Conservation (phyloP, 2,113 vertebrate genomes). For the Neogale vison region DNA sequence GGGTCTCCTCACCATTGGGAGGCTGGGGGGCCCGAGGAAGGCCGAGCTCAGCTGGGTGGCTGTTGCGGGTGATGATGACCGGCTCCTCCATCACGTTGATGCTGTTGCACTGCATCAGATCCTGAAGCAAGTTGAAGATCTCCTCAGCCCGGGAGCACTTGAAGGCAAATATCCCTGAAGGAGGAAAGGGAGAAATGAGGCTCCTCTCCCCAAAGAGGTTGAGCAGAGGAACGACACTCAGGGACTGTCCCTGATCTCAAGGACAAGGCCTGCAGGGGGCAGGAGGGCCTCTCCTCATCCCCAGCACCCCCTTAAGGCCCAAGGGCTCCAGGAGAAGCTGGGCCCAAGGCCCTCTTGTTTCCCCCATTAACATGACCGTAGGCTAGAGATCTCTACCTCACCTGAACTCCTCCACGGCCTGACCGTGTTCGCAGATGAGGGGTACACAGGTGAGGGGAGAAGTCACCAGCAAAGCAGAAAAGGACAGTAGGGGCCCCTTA, state of each 20-base stretch:
- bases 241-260: neutral
- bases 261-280: neutral
- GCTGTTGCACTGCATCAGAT: conserved; percentile 99
- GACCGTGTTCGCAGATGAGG: neutral
- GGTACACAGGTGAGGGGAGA: neutral
- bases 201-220: neutral
- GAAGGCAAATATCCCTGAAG: conserved; percentile 97
- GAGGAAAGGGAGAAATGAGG: neutral
- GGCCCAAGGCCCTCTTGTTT: neutral
- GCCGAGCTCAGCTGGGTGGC: conserved; percentile 90
- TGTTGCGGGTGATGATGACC: conserved; percentile 91
- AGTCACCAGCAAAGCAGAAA: neutral
- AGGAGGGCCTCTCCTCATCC: neutral
- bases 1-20: conserved; percentile 88
- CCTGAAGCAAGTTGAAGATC: conserved; percentile 98
- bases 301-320: neutral
- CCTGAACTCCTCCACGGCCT: neutral
- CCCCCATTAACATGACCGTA: too few relatives aligned
- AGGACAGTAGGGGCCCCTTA: neutral
- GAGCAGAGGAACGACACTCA: neutral
- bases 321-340: neutral
- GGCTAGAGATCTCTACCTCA: neutral
- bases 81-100: conserved; percentile 98
- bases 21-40: conserved; percentile 90
- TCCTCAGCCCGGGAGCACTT: conserved; percentile 98